Evolutionary conservation across 1,140 invertebrate genomes (phyloP), one percentile per base, ranked within the genome.

Genomic region (Calosoma granatense): DNA sequence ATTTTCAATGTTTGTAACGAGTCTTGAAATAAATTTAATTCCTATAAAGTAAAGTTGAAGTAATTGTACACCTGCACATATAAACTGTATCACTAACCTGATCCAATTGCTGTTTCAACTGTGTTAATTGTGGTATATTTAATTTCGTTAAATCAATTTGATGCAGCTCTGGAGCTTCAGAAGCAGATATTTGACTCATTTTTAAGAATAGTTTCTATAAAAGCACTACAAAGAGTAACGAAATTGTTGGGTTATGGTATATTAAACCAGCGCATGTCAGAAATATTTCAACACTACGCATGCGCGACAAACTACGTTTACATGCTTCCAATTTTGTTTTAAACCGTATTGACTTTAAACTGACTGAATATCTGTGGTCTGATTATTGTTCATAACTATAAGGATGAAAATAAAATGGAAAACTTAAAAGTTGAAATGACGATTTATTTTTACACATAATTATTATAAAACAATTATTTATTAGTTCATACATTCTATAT

Each of bases 1-100:
- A 90, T 80, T 77, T 95, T 94, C 52, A 96, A 74, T 12, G 88
- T 90, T 64, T 89, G 85, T 41, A 96, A 70, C 0, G 93, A 96
- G 59, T 90, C 87, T 76, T 91, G 86, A 70, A 94, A 90, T 15
- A 94, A 79, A 64, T 79, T 79, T 20, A 97, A 76, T 72, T 96
- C 93, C 87, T 89, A 67, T 66, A 61, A 20, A 59, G 55, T 54
- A 57, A n/a, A 55, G 56, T 59, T 22, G 52, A 22, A 56, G 20
- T 61, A 47, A 54, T 56, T 22, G 36, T 20, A 55, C n/a, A n/a
- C n/a, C n/a, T n/a, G n/a, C n/a, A 52, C 23, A 60, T 20, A 54
- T n/a, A 51, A 52, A 53, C 57, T 26, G 41, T 47, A 60, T 39
- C 60, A 12, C 47, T 56, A 75, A 89, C 87, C 73, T 89, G 82